These are phyloP conservation scores for Leistus spinibarbis DNA, from an alignment of 2,888 invertebrate species.

Conservation along the genomic window DNA sequence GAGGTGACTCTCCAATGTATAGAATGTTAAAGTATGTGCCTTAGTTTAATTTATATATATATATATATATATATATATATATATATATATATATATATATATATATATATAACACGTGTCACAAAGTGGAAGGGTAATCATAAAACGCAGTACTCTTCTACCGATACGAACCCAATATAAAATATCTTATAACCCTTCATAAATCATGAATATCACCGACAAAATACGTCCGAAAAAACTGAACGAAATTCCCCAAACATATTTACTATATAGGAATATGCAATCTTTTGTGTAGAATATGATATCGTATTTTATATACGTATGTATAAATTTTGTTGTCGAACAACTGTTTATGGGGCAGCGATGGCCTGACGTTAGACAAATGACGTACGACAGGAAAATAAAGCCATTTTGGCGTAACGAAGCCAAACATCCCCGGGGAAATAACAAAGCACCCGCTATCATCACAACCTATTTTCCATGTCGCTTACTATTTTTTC, in stretches of 20 bases:
- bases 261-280: background rate
- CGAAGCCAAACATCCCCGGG: background rate
- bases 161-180: background rate
- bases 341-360: slow-evolving; percentile 1
- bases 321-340: background rate
- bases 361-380: slow-evolving; percentile 1
- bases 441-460: slow-evolving; percentile 2
- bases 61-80: too few relatives aligned
- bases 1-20: too few relatives aligned
- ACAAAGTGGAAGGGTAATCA: too few relatives aligned
- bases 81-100: too few relatives aligned
- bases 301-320: background rate
- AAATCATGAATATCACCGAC: background rate
- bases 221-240: background rate
- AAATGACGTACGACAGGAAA: slow-evolving; percentile 19
- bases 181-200: background rate
- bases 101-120: too few relatives aligned
- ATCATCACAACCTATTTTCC: slow-evolving; percentile 8
- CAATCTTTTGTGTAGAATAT: background rate
- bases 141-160: background rate
- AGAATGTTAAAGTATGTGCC: too few relatives aligned
- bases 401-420: slow-evolving; percentile 18
- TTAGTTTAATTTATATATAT: too few relatives aligned
- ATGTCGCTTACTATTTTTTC: slow-evolving; percentile 12
- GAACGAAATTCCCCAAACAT: background rate